These are phyloP conservation scores for Okamejei kenojei DNA, from an alignment of 2,797 vertebrate genomes.

Conservation along the genomic window DNA sequence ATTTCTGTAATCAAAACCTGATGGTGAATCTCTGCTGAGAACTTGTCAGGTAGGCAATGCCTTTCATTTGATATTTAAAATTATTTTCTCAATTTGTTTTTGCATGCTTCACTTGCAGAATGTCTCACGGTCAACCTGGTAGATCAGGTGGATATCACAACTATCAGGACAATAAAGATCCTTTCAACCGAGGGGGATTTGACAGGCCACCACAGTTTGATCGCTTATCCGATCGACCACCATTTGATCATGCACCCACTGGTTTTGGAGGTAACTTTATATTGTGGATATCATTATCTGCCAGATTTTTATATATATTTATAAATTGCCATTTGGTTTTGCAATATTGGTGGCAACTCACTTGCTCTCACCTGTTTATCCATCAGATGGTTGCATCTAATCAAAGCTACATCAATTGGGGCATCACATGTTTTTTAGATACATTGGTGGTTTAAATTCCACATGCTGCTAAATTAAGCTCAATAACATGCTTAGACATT, in stretches of 20 bases:
- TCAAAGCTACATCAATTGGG: not conserved
- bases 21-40: not conserved
- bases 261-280: slow-evolving; percentile 28
- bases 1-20: not conserved
- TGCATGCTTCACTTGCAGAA: slow-evolving; percentile 49
- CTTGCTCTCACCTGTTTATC: not conserved
- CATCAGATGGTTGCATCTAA: not conserved
- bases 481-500: not conserved
- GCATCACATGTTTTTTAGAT: not conserved
- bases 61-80: slow-evolving; percentile 8
- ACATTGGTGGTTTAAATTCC: not conserved
- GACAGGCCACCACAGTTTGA: slow-evolving; percentile 78
- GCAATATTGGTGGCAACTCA: not conserved
- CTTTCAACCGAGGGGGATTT: slow-evolving; percentile 70
- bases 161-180: slow-evolving; percentile 71
- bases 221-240: slow-evolving; percentile 69
- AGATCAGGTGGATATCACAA: slow-evolving; percentile 61
- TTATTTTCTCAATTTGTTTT: slow-evolving; percentile 38
- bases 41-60: not conserved
- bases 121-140: slow-evolving; percentile 53
- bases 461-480: not conserved
- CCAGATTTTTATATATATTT: no score
- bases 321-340: not conserved
- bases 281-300: not conserved
- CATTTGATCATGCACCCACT: slow-evolving; percentile 56